Evolutionary conservation across 2,797 vertebrate genomes (phyloP), one percentile per base, ranked within the genome.

Genomic region (Karalla daura): DNA sequence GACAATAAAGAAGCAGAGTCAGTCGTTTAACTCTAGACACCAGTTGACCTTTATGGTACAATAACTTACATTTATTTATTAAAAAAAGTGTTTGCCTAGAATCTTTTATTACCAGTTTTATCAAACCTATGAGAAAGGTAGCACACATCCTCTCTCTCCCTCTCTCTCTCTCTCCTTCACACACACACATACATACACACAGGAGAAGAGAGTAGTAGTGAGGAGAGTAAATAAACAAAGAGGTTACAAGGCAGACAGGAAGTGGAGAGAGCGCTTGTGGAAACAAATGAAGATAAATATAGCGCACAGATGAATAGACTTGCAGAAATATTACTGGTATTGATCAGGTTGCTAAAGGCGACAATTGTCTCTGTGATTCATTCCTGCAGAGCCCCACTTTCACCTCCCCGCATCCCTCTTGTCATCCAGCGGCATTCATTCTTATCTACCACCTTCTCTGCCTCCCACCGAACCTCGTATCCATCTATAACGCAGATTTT

Each of bases 321-420:
- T 70, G 24, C 36, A 55, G 66, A 77, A 44, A 75, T 67, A 75
- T 74, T 63, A 18, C 62, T 77, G 58, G 27, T 80, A 82, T 84
- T 63, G 79, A 86, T 79, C 78, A 23, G 32, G 56, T 64, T 71
- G 39, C 65, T 52, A 33, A 75, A 63, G 63, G 55, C 8, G 13
- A 66, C 21, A 20, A 55, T 63, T 30, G 35, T 27, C 23, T 36
- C 43, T 37, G 30, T 66, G 74, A 80, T 76, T 77, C n/a, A 81
- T 81, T 58, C 45, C 52, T 39, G 3, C 14, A 15, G 21, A 43
- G 33, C 21, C 36, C 24, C 36, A 33, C 54, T 47, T 49, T 76
- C 44, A 70, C 30, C 36, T 69, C 51, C 20, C 17, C 21, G 25
- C 56, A 74, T 81, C 36, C 51, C 39, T 49, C 53, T 55, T 61